Conservation (phyloP, 2,888 invertebrate genomes). For the Pollenia griseotomentosa region DNA sequence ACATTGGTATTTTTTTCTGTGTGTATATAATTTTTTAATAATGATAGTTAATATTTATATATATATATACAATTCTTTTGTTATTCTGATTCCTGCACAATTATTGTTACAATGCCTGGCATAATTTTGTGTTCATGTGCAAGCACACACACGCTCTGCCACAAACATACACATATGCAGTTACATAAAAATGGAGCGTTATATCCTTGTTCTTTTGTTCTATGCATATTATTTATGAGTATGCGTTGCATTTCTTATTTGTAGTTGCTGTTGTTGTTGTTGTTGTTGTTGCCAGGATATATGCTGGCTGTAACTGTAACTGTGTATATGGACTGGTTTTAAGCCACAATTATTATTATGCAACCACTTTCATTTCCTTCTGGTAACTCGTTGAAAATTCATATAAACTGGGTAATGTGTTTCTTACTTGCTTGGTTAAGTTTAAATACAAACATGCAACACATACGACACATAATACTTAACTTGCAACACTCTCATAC, state of each 20-base stretch:
- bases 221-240: slow-evolving; percentile 48
- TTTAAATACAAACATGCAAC: slow-evolving; percentile 25
- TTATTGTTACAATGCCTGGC: slow-evolving; percentile 54
- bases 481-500: neutral
- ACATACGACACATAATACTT: neutral
- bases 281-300: slow-evolving; percentile 59
- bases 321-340: slow-evolving; percentile 52
- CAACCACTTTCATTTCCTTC: slow-evolving; percentile 72
- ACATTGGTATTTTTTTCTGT: no score
- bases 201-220: slow-evolving; percentile 65
- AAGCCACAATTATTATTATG: slow-evolving; percentile 73
- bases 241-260: slow-evolving; percentile 45
- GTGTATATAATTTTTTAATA: slow-evolving; percentile 32
- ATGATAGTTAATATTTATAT: slow-evolving; percentile 49
- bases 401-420: slow-evolving; percentile 62
- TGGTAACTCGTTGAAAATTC: slow-evolving; percentile 59
- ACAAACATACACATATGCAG: neutral
- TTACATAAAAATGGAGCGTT: slow-evolving; percentile 45
- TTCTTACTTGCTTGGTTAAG: slow-evolving; percentile 53
- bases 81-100: slow-evolving; percentile 48
- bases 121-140: slow-evolving; percentile 53
- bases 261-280: neutral
- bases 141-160: neutral
- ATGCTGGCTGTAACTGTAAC: slow-evolving; percentile 53
- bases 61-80: slow-evolving; percentile 40